A percentile compares a stretch with the other conserved stretches of the same genome.
phyloP scores from a whole-genome alignment of 2,888 invertebrate species.

The Dryococelus australis region DNA sequence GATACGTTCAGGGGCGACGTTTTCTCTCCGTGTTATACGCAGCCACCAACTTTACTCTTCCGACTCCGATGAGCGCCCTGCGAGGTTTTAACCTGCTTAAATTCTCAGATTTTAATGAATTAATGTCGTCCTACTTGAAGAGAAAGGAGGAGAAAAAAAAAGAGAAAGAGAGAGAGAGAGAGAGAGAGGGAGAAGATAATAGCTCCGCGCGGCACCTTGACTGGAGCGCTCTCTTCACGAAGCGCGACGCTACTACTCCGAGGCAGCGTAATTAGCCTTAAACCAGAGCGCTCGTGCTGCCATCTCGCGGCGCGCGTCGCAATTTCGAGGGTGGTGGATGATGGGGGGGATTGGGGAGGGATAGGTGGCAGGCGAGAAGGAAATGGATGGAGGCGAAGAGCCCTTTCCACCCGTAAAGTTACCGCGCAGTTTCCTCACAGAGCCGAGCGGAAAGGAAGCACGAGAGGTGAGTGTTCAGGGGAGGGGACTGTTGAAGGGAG shows the following conservation, averaged over 20 bases:
- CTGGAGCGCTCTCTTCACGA: not conserved
- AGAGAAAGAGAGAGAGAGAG: not conserved
- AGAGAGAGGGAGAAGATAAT: constrained; percentile 12
- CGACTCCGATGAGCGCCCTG: constrained; percentile 4
- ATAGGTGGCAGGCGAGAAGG: not conserved
- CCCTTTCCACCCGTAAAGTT: not conserved
- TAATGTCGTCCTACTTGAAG: constrained; percentile 44
- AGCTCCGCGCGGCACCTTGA: constrained; percentile 12
- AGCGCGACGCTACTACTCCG: not conserved
- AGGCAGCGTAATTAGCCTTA: constrained; percentile 20
- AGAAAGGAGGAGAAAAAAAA: constrained; percentile 5
- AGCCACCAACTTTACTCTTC: not conserved
- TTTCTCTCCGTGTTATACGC: constrained; percentile 2
- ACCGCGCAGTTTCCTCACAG: constrained; percentile 5
- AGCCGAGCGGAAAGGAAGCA: not conserved
- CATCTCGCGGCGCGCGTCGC: not conserved
- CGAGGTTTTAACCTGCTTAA: constrained; percentile 39
- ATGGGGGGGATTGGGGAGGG: too few species aligned
- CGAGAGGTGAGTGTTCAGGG: not conserved
- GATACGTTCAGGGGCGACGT: not conserved
- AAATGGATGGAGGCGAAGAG: not conserved
- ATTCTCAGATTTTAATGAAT: constrained; percentile 43
- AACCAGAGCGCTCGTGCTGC: constrained; percentile 24
- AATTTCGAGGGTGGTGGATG: not conserved
- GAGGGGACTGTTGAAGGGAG: not conserved